Evolutionary conservation across 30 jellyfish, hydroid and myxozoan species (phyloP).

Genomic region (Turritopsis rubra): DNA sequence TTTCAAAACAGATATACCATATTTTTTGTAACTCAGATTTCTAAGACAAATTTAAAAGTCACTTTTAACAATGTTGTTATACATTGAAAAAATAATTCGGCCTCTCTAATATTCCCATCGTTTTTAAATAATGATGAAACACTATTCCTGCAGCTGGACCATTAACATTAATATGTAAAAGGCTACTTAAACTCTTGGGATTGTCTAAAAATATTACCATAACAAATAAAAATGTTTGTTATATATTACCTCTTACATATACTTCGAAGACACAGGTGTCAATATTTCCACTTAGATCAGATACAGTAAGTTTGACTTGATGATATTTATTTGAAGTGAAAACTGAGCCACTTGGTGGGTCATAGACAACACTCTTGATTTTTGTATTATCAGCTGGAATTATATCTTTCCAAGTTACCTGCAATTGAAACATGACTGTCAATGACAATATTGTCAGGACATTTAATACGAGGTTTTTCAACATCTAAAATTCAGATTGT

Average conservation of each 20-base stretch:
- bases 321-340: conserved; percentile 63
- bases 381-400: conserved; percentile 48
- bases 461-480: conserved; percentile 60
- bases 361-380: conserved; percentile 37
- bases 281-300: conserved; percentile 53
- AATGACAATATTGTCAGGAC: conserved; percentile 75
- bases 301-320: conserved; percentile 48
- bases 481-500: conserved; percentile 54
- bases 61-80: no score
- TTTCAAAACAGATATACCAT: no score
- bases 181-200: no score
- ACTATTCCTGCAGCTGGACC: no score
- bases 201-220: no score
- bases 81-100: no score
- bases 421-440: conserved; percentile 40
- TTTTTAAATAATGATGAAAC: no score
- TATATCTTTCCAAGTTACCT: conserved; percentile 58
- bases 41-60: no score
- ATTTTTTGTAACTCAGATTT: no score
- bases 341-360: conserved; percentile 79
- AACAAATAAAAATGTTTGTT: background rate
- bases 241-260: conserved; percentile 67
- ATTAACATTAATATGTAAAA: no score
- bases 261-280: conserved; percentile 86
- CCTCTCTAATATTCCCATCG: no score